Percentiles rank a stretch among this genome's conserved stretches.
Conservation (phyloP, 2,113 vertebrate species). For the Dasyprocta punctata region DNA sequence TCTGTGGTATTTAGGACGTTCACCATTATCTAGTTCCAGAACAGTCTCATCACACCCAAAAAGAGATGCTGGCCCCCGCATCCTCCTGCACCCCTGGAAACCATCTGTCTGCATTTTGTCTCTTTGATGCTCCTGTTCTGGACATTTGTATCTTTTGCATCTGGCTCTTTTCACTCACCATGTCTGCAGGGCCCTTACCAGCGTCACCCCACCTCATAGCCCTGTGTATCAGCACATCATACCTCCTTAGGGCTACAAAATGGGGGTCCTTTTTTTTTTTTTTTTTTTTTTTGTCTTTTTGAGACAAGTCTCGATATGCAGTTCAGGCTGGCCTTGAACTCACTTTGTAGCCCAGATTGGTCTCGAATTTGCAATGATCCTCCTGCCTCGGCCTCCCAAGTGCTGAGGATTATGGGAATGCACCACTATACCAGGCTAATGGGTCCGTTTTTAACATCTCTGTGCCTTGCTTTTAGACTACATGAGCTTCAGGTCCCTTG, state of each 20-base stretch:
- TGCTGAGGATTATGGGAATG: too few relatives aligned
- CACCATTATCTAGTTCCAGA: not conserved
- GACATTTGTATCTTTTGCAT: not conserved
- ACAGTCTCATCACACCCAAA: not conserved
- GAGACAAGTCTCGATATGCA: too few relatives aligned
- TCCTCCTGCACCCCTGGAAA: not conserved
- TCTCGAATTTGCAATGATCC: too few relatives aligned
- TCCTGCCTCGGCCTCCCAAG: too few relatives aligned
- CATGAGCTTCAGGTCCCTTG: not conserved
- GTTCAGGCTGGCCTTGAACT: too few relatives aligned
- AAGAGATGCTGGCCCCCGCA: too few relatives aligned
- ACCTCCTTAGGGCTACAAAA: not conserved
- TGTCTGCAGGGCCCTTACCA: not conserved
- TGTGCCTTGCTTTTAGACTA: not conserved
- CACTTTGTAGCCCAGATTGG: too few relatives aligned
- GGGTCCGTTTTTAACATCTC: not conserved
- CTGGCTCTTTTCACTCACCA: not conserved
- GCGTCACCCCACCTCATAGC: fast-evolving
- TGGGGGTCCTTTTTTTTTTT: too few relatives aligned
- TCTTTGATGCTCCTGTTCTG: not conserved
- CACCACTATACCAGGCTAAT: too few relatives aligned
- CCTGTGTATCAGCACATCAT: not conserved
- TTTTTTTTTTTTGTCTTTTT: too few relatives aligned
- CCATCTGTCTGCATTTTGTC: not conserved
- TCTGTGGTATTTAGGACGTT: not conserved